Evolutionary conservation across 2,113 vertebrate genomes (phyloP), one percentile per base, ranked within the genome.

Genomic region (Xenopus laevis): DNA sequence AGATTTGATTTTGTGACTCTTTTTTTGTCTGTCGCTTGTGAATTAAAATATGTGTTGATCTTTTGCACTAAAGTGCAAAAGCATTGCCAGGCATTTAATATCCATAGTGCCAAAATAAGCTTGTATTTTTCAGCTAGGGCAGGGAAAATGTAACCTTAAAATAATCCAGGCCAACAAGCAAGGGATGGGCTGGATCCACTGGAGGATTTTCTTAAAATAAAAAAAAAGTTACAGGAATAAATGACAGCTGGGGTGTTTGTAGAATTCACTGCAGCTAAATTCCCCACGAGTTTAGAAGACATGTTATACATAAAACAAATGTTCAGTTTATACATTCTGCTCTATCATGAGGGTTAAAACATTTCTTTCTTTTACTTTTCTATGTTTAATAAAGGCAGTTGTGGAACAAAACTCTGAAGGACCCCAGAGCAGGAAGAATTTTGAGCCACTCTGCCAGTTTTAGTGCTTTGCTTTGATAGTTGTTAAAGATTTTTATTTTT

Each of bases 141-240:
- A 15, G 50, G 62, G 71, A 72, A 72, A 72, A 72, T 44, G 10
- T 72, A 72, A 65, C 71, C 71, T 72, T 72, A 57, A 72, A 72
- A 72, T 72, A 72, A 72, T 65, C 71, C 71, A 72, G 71, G 61
- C 71, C 71, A 72, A 50, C 53, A 61, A 72, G 59, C 55, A 27
- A 67, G 72, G 72, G 64, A 74, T 74, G 63, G 64, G 63, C 72
- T 60, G 64, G 57, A 74, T 67, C 59, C 55, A 23, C 21, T 46
- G 27, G 63, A 53, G 55, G 61, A 65, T 74, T 74, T 57, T 66
- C 62, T 58, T 74, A 66, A 74, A 74, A 74, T 74, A 74, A 74
- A 74, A 50, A 40, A 40, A 40, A 68, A 68, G 72, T 74, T 68
- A 74, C 64, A 74, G 64, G 72, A 68, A 74, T 74, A 74, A 68